A percentile compares a stretch with the other conserved stretches of the same genome.
Conservation (phyloP, 2,888 invertebrate species). For the Ferdinandea cuprea region DNA sequence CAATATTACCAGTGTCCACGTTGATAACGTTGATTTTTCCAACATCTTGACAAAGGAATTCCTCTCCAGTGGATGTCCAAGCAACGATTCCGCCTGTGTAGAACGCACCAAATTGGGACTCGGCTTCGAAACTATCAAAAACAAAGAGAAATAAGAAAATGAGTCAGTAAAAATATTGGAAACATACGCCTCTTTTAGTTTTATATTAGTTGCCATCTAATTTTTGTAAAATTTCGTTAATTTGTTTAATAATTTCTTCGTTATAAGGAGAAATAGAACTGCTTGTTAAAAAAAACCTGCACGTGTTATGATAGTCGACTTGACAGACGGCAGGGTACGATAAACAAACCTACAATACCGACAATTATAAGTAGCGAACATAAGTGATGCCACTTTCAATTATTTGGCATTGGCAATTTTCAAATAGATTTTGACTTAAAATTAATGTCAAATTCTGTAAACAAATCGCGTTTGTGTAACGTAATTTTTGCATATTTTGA, state of each 20-base stretch:
- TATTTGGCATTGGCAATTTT: too few species aligned
- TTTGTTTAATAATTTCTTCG: not conserved
- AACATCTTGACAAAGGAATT: constrained; percentile 90
- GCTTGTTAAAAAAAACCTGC: constrained; percentile 15
- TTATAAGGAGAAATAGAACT: too few species aligned
- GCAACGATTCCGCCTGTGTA: constrained; percentile 91
- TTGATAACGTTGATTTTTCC: constrained; percentile 89
- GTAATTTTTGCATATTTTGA: too few species aligned
- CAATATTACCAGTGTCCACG: constrained; percentile 86
- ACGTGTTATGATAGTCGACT: constrained; percentile 53
- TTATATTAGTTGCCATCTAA: constrained; percentile 79
- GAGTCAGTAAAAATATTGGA: not conserved
- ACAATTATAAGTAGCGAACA: too few species aligned
- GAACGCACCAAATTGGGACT: constrained; percentile 89
- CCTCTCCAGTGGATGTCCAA: constrained; percentile 88
- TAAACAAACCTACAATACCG: too few species aligned
- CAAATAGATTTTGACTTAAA: too few species aligned
- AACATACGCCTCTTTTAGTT: constrained; percentile 82
- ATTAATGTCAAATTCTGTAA: too few species aligned
- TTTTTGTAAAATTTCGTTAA: not conserved
- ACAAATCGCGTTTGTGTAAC: too few species aligned
- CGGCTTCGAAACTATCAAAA: constrained; percentile 91
- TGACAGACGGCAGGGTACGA: too few species aligned
- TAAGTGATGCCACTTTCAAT: too few species aligned
- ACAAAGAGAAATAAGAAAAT: constrained; percentile 77